Conservation (phyloP, 2,113 vertebrate species). For the Prunella fulvescens region DNA sequence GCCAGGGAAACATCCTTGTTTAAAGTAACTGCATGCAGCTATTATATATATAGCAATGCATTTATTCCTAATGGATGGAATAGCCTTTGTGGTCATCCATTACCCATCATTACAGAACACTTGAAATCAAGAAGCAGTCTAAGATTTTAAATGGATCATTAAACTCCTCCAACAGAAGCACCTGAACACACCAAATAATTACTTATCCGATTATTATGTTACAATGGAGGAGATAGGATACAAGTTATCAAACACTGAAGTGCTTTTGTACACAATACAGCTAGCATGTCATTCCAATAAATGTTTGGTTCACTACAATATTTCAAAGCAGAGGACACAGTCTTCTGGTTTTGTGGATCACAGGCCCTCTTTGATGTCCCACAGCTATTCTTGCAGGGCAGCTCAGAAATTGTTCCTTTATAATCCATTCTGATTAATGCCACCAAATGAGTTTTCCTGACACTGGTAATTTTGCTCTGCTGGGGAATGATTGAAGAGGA, state of each 20-base stretch:
- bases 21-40: neutral
- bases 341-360: neutral
- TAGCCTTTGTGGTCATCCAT: neutral
- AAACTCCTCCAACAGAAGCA: neutral
- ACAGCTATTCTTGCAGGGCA: constrained; percentile 8
- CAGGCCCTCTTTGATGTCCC: constrained; percentile 16
- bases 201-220: neutral
- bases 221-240: neutral
- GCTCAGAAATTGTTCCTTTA: neutral
- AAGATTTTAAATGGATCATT: neutral
- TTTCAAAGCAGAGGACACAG: constrained; percentile 4
- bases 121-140: neutral
- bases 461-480: constrained; percentile 6
- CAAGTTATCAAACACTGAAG: neutral
- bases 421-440: constrained; percentile 61
- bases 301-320: neutral
- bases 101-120: neutral
- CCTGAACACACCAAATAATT: neutral
- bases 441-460: constrained; percentile 50
- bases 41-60: neutral
- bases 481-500: constrained; percentile 12
- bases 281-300: neutral
- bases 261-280: neutral
- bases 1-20: neutral
- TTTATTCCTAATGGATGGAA: neutral